Conservation (phyloP, 2,113 vertebrate genomes). For the Hydrochoerus hydrochaeris region DNA sequence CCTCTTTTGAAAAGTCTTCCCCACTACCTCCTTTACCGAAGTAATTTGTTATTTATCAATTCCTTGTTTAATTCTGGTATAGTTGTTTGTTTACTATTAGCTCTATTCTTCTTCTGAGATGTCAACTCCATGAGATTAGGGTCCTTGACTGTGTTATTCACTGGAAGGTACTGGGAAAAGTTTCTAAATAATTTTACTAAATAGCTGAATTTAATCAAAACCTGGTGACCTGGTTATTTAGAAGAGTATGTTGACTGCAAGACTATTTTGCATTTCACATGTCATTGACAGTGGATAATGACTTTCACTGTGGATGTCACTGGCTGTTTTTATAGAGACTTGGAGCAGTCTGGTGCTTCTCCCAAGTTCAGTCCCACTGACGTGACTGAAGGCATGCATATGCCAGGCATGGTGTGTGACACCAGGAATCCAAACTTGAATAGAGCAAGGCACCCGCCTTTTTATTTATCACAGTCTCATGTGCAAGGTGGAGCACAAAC, state of each 20-base stretch:
- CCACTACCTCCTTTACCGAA: not conserved
- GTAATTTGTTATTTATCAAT: not conserved
- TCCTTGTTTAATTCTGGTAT: not conserved
- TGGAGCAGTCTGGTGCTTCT: not conserved
- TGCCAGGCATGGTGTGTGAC: not conserved
- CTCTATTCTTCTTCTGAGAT: not conserved
- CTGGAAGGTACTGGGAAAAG: not conserved
- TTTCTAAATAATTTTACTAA: not conserved
- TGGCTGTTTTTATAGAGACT: not conserved
- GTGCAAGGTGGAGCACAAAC: not conserved
- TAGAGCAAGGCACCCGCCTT: not conserved
- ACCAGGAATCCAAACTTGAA: not conserved
- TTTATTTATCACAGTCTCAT: not conserved
- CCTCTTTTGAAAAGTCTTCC: not conserved
- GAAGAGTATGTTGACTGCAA: not conserved
- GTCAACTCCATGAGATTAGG: not conserved
- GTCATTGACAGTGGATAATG: not conserved
- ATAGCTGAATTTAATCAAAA: not conserved
- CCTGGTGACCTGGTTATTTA: not conserved
- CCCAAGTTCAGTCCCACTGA: not conserved
- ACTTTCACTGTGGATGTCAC: not conserved
- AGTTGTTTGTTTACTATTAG: not conserved
- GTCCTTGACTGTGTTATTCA: not conserved
- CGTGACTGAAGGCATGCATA: not conserved
- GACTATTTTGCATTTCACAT: not conserved